Evolutionary conservation across 1,140 invertebrate species (phyloP).

Genomic region (Bombus haemorrhoidalis): DNA sequence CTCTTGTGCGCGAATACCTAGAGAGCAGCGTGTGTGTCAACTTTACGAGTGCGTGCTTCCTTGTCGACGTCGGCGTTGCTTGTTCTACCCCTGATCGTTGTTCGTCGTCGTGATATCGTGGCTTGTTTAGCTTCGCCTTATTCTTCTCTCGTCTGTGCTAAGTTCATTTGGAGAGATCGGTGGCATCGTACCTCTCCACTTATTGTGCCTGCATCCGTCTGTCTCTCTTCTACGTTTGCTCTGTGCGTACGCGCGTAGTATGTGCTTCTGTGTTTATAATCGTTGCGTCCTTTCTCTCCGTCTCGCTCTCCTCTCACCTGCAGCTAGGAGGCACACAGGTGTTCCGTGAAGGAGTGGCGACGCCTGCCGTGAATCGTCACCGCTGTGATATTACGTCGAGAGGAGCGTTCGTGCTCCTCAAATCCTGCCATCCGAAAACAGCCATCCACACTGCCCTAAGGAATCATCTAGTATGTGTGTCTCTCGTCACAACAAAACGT

Average conservation of each 20-base stretch:
- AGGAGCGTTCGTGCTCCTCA: slow-evolving; percentile 7
- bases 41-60: slow-evolving; percentile 52
- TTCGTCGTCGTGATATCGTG: neutral
- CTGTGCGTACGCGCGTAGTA: slow-evolving; percentile 49
- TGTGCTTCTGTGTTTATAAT: slow-evolving; percentile 68
- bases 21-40: slow-evolving; percentile 56
- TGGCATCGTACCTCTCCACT: slow-evolving; percentile 2
- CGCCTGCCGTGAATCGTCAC: slow-evolving; percentile 52
- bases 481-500: neutral
- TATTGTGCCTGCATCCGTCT: slow-evolving; percentile 35
- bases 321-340: slow-evolving; percentile 59
- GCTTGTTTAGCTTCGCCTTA: slow-evolving; percentile 9
- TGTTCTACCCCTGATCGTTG: neutral
- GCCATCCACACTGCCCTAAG: slow-evolving; percentile 54
- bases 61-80: slow-evolving; percentile 41
- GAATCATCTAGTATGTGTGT: slow-evolving; percentile 15
- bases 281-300: slow-evolving; percentile 67
- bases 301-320: slow-evolving; percentile 66
- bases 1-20: slow-evolving; percentile 29
- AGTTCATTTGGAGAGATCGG: slow-evolving; percentile 7
- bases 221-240: slow-evolving; percentile 32
- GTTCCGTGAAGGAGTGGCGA: slow-evolving; percentile 63
- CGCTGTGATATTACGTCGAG: slow-evolving; percentile 57
- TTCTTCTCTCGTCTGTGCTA: slow-evolving; percentile 12
- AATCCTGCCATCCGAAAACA: slow-evolving; percentile 58